Base-by-base conservation (phyloP, 1,140 invertebrate genomes). In the Drosophila punjabiensis region DNA sequence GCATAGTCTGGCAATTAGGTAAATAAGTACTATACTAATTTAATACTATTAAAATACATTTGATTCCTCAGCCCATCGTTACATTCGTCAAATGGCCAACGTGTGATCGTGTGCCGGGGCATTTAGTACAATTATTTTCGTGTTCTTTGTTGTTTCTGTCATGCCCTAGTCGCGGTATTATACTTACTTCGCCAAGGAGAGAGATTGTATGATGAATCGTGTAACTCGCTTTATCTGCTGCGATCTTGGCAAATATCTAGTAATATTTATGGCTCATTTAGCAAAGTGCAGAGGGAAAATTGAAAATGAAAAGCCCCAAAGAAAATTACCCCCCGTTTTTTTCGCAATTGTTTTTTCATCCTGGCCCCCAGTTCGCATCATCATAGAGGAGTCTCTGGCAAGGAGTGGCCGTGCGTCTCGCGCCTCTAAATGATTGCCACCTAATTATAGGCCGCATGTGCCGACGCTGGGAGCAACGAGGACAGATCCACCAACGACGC, bases 401-500 rank as follows among this genome's bases (percentile, higher is more conserved):
- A 77, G 74, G 75, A 77, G 74, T 77, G 64, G 75, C 61, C 56
- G 39, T 58, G 39, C 75, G 59, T 59, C 62, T 77, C 74, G 63
- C 75, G 63, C 75, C 75, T 55, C 63, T 77, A 77, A 77, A 77
- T 77, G 75, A 77, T 77, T 77, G 63, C 75, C 74, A 77, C 74
- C 75, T 77, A 77, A 77, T 77, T 77, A 77, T 77, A 77, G 75
- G 75, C 75, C 75, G 33, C 74, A 77, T 53, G 55, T 77, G 75
- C 75, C 75, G 75, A 64, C 75, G 75, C 62, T 77, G 55, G 73
- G 55, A 77, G 74, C 74, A 59, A 58, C 61, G 73, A 45, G 73
- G 60, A 66, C 60, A 65, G 61, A 52, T 50, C 75, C 74, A 77
- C 55, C 48, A 32, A 32, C 43, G 68, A 53, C 35, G 47, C 45